Evolutionary conservation across 2,113 vertebrate genomes (phyloP).

Genomic region (Callospermophilus lateralis): DNA sequence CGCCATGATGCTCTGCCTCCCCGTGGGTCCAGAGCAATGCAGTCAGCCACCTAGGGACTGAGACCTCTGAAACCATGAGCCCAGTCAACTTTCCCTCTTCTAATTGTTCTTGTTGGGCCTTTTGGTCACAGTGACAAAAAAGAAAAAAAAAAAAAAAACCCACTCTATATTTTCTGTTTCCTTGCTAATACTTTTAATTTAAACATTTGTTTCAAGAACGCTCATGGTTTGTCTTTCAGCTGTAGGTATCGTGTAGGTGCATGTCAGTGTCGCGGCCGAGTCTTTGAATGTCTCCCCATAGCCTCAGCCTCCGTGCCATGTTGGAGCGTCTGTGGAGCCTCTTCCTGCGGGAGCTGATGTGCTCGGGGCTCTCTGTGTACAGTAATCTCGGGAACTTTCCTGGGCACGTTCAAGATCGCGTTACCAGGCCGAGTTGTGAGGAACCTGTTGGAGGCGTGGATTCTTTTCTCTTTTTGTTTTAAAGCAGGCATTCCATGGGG

Average conservation of each 20-base stretch:
- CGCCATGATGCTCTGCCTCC: too few relatives aligned
- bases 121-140: too few relatives aligned
- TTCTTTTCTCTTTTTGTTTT: neutral
- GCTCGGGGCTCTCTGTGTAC: conserved; percentile 55
- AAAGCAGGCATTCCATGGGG: neutral
- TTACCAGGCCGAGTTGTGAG: conserved; percentile 21
- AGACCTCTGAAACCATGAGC: too few relatives aligned
- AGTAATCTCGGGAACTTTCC: conserved; percentile 58
- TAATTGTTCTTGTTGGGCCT: too few relatives aligned
- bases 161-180: neutral
- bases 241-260: neutral
- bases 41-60: too few relatives aligned
- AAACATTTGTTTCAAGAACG: conserved; percentile 10
- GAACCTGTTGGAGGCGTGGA: neutral
- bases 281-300: neutral
- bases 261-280: neutral
- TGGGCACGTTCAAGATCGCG: conserved; percentile 42
- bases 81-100: too few relatives aligned
- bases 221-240: neutral
- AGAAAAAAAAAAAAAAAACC: too few relatives aligned
- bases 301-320: conserved; percentile 8
- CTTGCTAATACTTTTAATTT: conserved; percentile 4
- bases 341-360: conserved; percentile 29
- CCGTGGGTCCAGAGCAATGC: too few relatives aligned
- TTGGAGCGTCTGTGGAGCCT: neutral